A percentile compares a stretch with the other conserved stretches of the same genome.
These are phyloP conservation scores for Limnephilus auricula DNA, from an alignment of 2,888 invertebrate species.

Conservation along the genomic window DNA sequence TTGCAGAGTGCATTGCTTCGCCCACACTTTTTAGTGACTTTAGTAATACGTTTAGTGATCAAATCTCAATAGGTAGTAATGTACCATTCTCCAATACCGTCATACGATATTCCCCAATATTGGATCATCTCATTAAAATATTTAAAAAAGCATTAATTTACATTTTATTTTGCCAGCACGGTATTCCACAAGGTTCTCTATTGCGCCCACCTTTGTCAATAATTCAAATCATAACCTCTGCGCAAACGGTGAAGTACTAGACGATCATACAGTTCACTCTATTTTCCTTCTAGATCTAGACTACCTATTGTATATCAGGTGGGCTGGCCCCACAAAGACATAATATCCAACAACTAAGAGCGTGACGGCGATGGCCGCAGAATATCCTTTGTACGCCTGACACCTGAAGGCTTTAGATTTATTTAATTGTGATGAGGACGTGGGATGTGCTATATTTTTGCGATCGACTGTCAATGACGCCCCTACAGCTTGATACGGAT, in stretches of 20 bases:
- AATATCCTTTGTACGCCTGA: not conserved
- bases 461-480: not conserved
- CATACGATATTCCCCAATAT: no score
- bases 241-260: not conserved
- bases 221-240: not conserved
- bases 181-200: not conserved
- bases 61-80: no score
- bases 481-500: not conserved
- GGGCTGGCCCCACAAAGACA: not conserved
- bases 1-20: no score
- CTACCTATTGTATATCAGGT: not conserved
- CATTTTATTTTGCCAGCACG: not conserved
- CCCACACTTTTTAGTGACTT: no score
- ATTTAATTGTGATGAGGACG: not conserved
- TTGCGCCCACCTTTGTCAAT: not conserved
- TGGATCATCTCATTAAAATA: no score
- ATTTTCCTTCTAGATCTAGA: not conserved
- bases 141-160: no score
- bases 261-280: not conserved
- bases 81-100: no score
- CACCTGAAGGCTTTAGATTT: not conserved
- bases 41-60: no score
- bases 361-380: not conserved
- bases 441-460: not conserved
- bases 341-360: not conserved